phyloP scores from a whole-genome alignment of 2,797 vertebrate genomes.

The Gymnodraco acuticeps region DNA sequence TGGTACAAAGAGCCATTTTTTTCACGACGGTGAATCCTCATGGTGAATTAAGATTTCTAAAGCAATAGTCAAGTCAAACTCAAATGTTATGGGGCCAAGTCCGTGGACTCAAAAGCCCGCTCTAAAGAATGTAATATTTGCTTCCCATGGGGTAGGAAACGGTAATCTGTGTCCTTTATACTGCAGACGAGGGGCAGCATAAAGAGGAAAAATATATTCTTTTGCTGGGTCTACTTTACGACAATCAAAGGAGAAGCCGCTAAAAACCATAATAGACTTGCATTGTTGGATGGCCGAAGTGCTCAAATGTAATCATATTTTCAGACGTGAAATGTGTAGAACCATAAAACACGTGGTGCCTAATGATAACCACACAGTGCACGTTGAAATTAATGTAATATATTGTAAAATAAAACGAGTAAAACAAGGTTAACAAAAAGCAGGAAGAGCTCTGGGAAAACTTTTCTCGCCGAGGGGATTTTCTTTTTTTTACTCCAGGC shows the following conservation, averaged over 20 bases:
- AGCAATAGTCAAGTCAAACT: constrained; percentile 98
- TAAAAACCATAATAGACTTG: constrained; percentile 71
- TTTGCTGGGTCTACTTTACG: constrained; percentile 88
- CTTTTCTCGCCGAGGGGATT: constrained; percentile 27
- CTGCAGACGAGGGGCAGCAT: constrained; percentile 67
- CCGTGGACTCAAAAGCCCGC: constrained; percentile 91
- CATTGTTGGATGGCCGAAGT: constrained; percentile 49
- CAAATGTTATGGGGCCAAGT: constrained; percentile 96
- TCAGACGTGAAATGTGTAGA: constrained; percentile 33
- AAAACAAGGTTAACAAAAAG: background rate
- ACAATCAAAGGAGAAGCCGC: constrained; percentile 75
- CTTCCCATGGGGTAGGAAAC: constrained; percentile 86
- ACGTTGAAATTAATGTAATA: too few relatives aligned
- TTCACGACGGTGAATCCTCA: constrained; percentile 99
- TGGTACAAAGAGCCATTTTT: constrained; percentile 97
- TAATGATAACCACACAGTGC: constrained; percentile 1
- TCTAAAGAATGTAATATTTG: constrained; percentile 98
- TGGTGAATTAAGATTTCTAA: constrained; percentile 99
- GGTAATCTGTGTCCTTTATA: constrained; percentile 83
- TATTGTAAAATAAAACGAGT: background rate
- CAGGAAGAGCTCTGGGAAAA: constrained; percentile 17
- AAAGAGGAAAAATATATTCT: constrained; percentile 90
- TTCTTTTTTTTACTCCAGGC: constrained; percentile 14
- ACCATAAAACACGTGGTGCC: constrained; percentile 3
- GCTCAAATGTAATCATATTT: constrained; percentile 66